Evolutionary conservation across 2,888 invertebrate genomes (phyloP), one percentile per base, ranked within the genome.

Genomic region (Smittia aterrima): DNA sequence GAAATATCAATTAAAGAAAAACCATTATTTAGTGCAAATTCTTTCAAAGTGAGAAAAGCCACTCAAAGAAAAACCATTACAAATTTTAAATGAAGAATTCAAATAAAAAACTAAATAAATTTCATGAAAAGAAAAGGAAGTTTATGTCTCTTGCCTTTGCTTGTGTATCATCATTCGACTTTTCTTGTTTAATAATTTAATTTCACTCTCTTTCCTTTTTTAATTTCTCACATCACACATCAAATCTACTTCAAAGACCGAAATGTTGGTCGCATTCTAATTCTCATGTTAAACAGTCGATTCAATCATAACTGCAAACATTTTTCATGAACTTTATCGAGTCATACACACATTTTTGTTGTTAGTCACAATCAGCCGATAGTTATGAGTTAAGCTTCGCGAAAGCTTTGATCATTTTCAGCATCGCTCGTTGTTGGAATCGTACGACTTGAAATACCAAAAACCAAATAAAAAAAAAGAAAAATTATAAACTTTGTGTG

Each of bases 11-110:
- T 72, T 72, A 70, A 67, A 32, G 32, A 66, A 7, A 68, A 68
- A 68, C 40, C 70, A 71, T 71, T 71, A 71, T 71, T 32, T 71
- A 71, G 70, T 71, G 70, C 70, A 71, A 71, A 71, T 71, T 71
- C 41, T 40, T 71, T 68, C 32, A 24, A 70, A 54, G 22, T 40
- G 67, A 67, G 54, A 71, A 25, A 54, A 71, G 24, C 24, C 70
- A 71, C 70, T 71, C 70, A 54, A 71, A 54, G 22, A 32, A 68
- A 54, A 71, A 24, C 54, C 70, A 71, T 71, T 71, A 71, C 70
- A 71, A 71, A 71, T 71, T 71, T 68, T 71, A 71, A 71, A 70
- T 20, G 20, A 47, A 54, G 20, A 54, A 25, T 54, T 27, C 25
- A 54, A 54, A 25, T 27, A 71, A 71, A 47, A 68, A 71, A 54